Evolutionary conservation across 2,113 vertebrate genomes (phyloP).

Genomic region (Chionodraco myersi): DNA sequence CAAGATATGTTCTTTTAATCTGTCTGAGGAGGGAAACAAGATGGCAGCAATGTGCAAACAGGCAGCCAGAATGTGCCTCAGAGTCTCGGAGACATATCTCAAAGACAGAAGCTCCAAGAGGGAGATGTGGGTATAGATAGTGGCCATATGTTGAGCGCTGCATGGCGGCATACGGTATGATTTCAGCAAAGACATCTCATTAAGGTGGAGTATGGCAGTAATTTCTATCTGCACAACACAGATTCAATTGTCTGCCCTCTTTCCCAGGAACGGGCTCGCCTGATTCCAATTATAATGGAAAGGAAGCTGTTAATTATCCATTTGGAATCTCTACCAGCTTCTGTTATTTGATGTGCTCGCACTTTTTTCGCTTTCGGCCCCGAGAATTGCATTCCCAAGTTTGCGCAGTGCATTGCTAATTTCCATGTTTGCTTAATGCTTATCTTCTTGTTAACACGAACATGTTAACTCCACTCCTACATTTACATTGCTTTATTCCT

Average conservation of each 20-base stretch:
- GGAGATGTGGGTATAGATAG: conserved; percentile 56
- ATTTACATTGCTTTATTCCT: conserved; percentile 30
- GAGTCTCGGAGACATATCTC: conserved; percentile 42
- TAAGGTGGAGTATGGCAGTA: conserved; percentile 74
- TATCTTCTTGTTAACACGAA: conserved; percentile 55
- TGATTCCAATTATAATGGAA: conserved; percentile 79
- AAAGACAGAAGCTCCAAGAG: conserved; percentile 52
- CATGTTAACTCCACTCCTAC: background rate
- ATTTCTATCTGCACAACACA: conserved; percentile 74
- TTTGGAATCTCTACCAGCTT: conserved; percentile 74
- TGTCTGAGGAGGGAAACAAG: conserved; percentile 57
- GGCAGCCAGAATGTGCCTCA: conserved; percentile 12
- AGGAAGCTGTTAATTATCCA: conserved; percentile 80
- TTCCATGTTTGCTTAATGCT: conserved; percentile 60
- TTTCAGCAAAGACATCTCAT: conserved; percentile 77
- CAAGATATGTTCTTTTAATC: conserved; percentile 60
- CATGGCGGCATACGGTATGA: conserved; percentile 68
- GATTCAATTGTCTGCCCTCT: conserved; percentile 82
- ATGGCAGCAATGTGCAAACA: conserved; percentile 54
- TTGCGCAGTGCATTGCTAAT: conserved; percentile 50
- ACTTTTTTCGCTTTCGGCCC: conserved; percentile 40
- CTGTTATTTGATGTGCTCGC: conserved; percentile 53
- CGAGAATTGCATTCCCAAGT: conserved; percentile 50
- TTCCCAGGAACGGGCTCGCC: conserved; percentile 67
- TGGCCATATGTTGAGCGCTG: conserved; percentile 75